These are phyloP conservation scores for Eilema griseolum DNA, from an alignment of 2,888 invertebrate species.

Conservation along the genomic window DNA sequence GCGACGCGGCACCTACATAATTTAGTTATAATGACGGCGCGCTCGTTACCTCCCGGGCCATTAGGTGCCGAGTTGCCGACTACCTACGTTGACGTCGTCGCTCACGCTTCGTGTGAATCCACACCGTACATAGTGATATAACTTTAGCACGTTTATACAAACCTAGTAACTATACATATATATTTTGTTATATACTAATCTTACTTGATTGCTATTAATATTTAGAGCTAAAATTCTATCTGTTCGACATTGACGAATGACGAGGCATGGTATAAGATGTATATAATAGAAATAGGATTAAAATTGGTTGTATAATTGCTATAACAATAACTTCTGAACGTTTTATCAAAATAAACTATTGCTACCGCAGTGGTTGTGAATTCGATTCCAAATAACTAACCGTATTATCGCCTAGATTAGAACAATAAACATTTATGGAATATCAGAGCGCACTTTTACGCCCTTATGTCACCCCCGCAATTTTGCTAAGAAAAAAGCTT, in stretches of 20 bases:
- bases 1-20: conserved; percentile 70
- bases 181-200: conserved; percentile 41
- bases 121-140: conserved; percentile 40
- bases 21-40: conserved; percentile 75
- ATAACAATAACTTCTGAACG: background rate
- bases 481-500: conserved; percentile 47
- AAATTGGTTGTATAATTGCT: background rate
- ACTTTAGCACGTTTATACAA: conserved; percentile 50
- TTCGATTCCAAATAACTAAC: background rate
- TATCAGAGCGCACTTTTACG: conserved; percentile 14
- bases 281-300: too few species aligned
- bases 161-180: conserved; percentile 54
- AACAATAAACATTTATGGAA: conserved; percentile 30
- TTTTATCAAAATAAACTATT: too few species aligned
- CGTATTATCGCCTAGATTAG: conserved; percentile 20
- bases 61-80: conserved; percentile 53
- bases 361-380: background rate
- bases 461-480: conserved; percentile 42
- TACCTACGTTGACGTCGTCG: conserved; percentile 50
- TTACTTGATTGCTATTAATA: background rate
- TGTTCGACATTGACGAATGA: background rate
- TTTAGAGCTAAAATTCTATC: background rate
- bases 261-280: too few species aligned
- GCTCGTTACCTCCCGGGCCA: conserved; percentile 67
- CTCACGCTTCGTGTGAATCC: conserved; percentile 47